These are phyloP conservation scores for Scolopax mira DNA, from an alignment of 2,113 vertebrate species.

Conservation along the genomic window DNA sequence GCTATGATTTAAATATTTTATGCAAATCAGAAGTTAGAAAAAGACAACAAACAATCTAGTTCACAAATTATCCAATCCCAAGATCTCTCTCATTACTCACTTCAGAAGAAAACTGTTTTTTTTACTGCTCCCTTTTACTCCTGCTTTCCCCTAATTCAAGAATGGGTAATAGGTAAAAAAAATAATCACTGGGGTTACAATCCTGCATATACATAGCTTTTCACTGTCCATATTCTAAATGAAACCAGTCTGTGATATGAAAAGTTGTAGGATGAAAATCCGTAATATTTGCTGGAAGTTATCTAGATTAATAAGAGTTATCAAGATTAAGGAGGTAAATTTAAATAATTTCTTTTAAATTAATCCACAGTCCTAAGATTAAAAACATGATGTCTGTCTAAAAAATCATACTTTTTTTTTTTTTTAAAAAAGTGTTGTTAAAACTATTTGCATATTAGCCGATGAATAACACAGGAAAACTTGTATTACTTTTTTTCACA, in stretches of 20 bases:
- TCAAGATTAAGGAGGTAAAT: background rate
- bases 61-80: background rate
- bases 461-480: background rate
- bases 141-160: background rate
- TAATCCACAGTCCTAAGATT: background rate
- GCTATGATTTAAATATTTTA: background rate
- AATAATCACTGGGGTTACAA: background rate
- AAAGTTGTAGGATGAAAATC: background rate
- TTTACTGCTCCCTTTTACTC: background rate
- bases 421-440: background rate
- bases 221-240: background rate
- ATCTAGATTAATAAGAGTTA: background rate
- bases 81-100: background rate
- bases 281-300: background rate
- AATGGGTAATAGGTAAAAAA: background rate
- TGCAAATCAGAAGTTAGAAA: background rate
- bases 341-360: background rate
- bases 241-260: background rate
- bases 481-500: background rate
- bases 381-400: background rate
- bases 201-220: background rate
- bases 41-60: background rate
- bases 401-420: background rate
- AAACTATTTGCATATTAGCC: background rate
- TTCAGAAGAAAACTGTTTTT: background rate